Evolutionary conservation across 2,888 invertebrate species (phyloP).

Genomic region (Drosophila algonquin): DNA sequence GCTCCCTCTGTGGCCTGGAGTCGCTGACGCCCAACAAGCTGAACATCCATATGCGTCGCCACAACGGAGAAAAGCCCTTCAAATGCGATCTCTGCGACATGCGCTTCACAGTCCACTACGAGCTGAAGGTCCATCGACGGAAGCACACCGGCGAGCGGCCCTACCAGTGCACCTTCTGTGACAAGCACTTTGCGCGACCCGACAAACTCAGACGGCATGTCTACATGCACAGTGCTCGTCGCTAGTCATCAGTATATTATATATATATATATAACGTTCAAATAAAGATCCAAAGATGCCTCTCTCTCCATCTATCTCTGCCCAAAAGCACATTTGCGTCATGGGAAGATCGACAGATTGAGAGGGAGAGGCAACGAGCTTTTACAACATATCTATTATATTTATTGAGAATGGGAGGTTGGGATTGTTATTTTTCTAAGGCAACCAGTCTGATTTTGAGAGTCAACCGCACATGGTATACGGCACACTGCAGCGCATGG

Average conservation of each 20-base stretch:
- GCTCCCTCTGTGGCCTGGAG: conserved; percentile 86
- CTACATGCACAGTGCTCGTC: conserved; percentile 54
- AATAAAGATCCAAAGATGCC: neutral
- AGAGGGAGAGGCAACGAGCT: conserved; percentile 13
- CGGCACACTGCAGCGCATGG: conserved; percentile 14
- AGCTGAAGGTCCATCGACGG: conserved; percentile 86
- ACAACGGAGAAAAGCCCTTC: conserved; percentile 88
- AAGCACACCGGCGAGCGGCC: conserved; percentile 87
- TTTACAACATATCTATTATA: neutral
- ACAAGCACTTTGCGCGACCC: conserved; percentile 86
- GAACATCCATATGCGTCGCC: conserved; percentile 88
- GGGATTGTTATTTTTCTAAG: neutral
- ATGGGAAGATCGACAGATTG: neutral
- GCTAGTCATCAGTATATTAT: neutral
- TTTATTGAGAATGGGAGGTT: neutral
- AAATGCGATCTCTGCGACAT: conserved; percentile 87
- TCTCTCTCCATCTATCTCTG: neutral
- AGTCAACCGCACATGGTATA: neutral
- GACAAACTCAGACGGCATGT: conserved; percentile 81
- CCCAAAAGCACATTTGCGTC: neutral
- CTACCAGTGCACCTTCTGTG: conserved; percentile 83
- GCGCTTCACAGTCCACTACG: conserved; percentile 87
- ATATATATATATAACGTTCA: neutral
- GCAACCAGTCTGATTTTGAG: conserved; percentile 13
- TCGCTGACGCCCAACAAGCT: conserved; percentile 86